Evolutionary conservation across 2,113 vertebrate species (phyloP), one percentile per base, ranked within the genome.

Genomic region (Tetraodon nigroviridis): DNA sequence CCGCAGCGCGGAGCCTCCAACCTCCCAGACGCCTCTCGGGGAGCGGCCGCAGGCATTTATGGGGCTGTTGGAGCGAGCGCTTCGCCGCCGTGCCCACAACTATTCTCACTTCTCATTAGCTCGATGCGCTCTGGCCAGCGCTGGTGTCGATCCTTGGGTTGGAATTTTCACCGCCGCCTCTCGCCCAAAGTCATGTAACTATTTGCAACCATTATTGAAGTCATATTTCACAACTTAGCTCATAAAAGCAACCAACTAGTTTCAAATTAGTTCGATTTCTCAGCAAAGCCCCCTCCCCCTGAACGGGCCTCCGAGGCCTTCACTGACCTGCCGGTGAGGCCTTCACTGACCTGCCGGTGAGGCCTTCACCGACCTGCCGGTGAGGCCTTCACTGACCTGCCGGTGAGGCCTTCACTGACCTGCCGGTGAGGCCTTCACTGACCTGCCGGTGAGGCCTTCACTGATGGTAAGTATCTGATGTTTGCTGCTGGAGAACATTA

Each of bases 361-460:
- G 29, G 29, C 29, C 32, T 37, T 37, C 32, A 37, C 32, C 12
- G 32, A 37, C 32, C 32, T 12, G 8, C 8, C 4, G 8, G 71
- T 12, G 8, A 72, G 61, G 59, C 66, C 50, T 67, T 71, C 63
- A 53, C 71, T 57, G 70, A 71, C 71, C 69, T 0, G 50, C 18
- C 58, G 55, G 61, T 49, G 68, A 75, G 65, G 32, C 32, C 32
- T 37, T 37, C 32, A 37, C 32, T 37, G 32, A 37, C 77, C 63
- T 73, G 56, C 81, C 84, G 24, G 2, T 37, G 29, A 32, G 29
- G 32, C 32, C 32, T 27, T 27, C 24, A 27, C 24, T 27, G 24
- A 27, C 24, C 24, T 84, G 77, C 77, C 83, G 81, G 75, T 72
- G 73, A 72, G 61, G 59, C 66, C 50, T 67, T 71, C 63, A 53